phyloP scores from a whole-genome alignment of 2,113 vertebrate genomes.

The Gasterosteus nipponicus region DNA sequence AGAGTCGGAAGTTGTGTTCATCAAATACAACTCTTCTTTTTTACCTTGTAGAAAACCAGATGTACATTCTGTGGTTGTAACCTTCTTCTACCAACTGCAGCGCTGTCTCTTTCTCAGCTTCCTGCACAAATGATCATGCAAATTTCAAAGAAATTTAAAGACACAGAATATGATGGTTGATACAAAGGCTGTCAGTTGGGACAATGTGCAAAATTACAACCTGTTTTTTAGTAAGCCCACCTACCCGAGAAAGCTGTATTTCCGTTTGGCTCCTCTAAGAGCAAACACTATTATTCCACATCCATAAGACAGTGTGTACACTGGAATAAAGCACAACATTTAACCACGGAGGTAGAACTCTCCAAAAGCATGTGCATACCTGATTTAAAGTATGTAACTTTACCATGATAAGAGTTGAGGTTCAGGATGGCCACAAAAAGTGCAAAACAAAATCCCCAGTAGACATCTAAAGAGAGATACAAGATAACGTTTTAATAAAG shows the following conservation, averaged over 20 bases:
- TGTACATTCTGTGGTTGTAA: background rate
- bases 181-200: background rate
- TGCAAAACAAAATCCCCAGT: slow-evolving; percentile 68
- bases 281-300: slow-evolving; percentile 71
- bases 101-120: background rate
- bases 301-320: slow-evolving; percentile 74
- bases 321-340: slow-evolving; percentile 51
- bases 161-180: background rate
- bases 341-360: background rate
- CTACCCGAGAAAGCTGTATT: slow-evolving; percentile 69
- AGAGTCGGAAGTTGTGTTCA: background rate
- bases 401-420: slow-evolving; percentile 64
- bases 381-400: background rate
- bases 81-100: background rate
- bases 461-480: slow-evolving; percentile 55
- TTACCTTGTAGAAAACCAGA: background rate
- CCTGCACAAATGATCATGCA: slow-evolving; percentile 47
- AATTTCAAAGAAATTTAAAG: background rate
- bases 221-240: background rate
- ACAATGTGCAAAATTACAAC: background rate
- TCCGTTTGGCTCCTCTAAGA: slow-evolving; percentile 63
- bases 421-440: slow-evolving; percentile 60
- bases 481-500: background rate
- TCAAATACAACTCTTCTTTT: background rate
- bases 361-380: background rate